Base-by-base conservation (phyloP, 2,888 invertebrate genomes). In the Cerastis rubricosa region DNA sequence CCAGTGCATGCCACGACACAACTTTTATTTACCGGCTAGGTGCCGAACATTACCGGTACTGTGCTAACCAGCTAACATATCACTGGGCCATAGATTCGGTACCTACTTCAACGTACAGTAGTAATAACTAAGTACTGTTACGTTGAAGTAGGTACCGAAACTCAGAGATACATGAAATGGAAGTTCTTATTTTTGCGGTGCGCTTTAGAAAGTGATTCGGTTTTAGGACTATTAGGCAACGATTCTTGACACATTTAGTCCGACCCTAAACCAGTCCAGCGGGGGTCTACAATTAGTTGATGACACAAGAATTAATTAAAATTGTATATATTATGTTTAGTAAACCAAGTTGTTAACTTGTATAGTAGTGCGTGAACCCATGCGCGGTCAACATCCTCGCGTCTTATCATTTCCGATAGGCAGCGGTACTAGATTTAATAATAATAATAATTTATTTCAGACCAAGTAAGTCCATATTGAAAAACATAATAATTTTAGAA, bases 341-440 rank as follows among this genome's bases (percentile, higher is more conserved):
- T 19, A 19, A 49, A 49, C 2, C 49, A 19, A 49, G 19, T 19
- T 49, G 49, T 8, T 7, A 22, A 51, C 22, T 51, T 51, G 51
- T 51, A 51, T 2, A 51, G 51, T 51, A 11, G 51, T 51, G 22
- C 51, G 4, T 51, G 51, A 40, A 51, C 43, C n/a, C 25, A 35
- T 74, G 67, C 74, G 70, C 63, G 29, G 45, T 82, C 81, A 83
- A 74, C n/a, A 71, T 49, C 84, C 74, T 64, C 68, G 11, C 59
- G 73, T 54, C 64, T 74, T 83, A 79, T 83, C 71, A 22, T 22
- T 54, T 57, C 40, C 71, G 84, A 74, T 65, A 78, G 47, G 47
- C 61, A 43, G 64, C 49, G 63, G 54, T 25, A 54, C 57, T 35
- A 80, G 51, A 22, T n/a, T n/a, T n/a, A n/a, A n/a, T n/a, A n/a